Percentiles rank a stretch among this genome's conserved stretches.
phyloP scores from a whole-genome alignment of 2,888 invertebrate genomes.

The Phortica okadai region DNA sequence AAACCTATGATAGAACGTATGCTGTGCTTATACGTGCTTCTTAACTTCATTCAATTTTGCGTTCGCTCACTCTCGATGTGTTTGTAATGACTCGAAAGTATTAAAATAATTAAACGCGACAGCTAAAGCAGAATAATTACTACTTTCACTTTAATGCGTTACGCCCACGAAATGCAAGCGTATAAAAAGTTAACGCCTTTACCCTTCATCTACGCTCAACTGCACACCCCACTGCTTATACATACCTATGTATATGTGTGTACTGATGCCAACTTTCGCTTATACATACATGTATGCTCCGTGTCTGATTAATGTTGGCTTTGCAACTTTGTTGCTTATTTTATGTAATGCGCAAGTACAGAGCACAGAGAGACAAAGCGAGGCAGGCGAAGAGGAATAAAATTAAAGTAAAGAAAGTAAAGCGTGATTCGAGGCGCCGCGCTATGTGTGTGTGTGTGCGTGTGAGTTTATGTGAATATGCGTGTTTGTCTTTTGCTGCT shows the following conservation, averaged over 20 bases:
- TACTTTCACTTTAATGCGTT: slow-evolving; percentile 41
- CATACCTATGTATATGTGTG: background rate
- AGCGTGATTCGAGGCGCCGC: background rate
- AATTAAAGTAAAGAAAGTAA: background rate
- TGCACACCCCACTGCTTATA: no score
- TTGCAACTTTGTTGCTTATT: slow-evolving; percentile 18
- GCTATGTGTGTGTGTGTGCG: background rate
- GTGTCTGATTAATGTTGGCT: slow-evolving; percentile 20
- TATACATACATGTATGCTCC: background rate
- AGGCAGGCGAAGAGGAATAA: background rate
- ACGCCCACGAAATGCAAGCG: slow-evolving; percentile 22
- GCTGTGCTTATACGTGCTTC: background rate
- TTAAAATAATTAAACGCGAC: slow-evolving; percentile 48
- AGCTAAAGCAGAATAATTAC: slow-evolving; percentile 45
- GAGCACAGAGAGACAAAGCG: background rate
- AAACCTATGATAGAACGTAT: no score
- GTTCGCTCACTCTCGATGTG: background rate
- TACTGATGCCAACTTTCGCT: no score
- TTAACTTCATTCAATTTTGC: background rate
- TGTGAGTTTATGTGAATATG: background rate
- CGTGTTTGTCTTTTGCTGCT: slow-evolving; percentile 2
- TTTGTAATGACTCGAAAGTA: slow-evolving; percentile 21
- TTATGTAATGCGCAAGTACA: slow-evolving; percentile 5
- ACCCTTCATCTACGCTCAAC: background rate
- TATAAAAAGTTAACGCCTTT: background rate